Percentiles rank a stretch among this genome's conserved stretches.
These are phyloP conservation scores for Drosophila siamana DNA, from an alignment of 2,888 invertebrate species.

Conservation along the genomic window DNA sequence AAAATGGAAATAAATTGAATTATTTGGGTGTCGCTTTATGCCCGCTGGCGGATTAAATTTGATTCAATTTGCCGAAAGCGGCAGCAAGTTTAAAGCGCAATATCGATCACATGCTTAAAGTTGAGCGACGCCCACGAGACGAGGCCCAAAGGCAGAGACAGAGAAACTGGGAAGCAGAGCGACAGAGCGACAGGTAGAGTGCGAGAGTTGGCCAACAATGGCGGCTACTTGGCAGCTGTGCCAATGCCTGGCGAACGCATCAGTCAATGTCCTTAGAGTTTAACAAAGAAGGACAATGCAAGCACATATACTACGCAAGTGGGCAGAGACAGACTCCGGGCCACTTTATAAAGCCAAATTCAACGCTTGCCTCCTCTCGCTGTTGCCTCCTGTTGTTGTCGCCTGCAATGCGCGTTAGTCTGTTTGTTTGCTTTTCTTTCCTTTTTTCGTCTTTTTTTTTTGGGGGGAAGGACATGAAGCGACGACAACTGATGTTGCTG, in stretches of 20 bases:
- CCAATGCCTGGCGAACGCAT: slow-evolving; percentile 76
- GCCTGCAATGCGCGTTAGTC: slow-evolving; percentile 66
- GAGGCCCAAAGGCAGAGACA: slow-evolving; percentile 1
- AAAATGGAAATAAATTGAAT: slow-evolving; percentile 26
- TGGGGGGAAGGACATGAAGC: slow-evolving; percentile 32
- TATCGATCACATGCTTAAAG: slow-evolving; percentile 79
- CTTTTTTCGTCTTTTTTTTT: not conserved
- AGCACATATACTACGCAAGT: slow-evolving; percentile 23
- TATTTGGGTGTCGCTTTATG: slow-evolving; percentile 45
- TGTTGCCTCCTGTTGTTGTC: slow-evolving; percentile 32
- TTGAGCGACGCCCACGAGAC: slow-evolving; percentile 37
- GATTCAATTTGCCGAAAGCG: slow-evolving; percentile 49
- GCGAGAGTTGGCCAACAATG: slow-evolving; percentile 50
- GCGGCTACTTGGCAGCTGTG: slow-evolving; percentile 70
- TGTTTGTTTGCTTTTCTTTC: slow-evolving; percentile 51
- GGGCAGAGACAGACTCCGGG: slow-evolving; percentile 45
- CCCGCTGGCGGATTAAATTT: slow-evolving; percentile 55
- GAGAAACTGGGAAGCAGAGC: no score
- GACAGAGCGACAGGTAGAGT: not conserved
- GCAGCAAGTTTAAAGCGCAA: slow-evolving; percentile 38
- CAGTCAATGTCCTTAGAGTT: slow-evolving; percentile 80
- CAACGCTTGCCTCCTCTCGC: slow-evolving; percentile 34
- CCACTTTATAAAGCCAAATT: slow-evolving; percentile 73
- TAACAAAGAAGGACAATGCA: slow-evolving; percentile 74
- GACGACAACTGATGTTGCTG: slow-evolving; percentile 54